These are phyloP conservation scores for Camponotus pennsylvanicus DNA, from an alignment of 1,140 invertebrate genomes.

Conservation along the genomic window DNA sequence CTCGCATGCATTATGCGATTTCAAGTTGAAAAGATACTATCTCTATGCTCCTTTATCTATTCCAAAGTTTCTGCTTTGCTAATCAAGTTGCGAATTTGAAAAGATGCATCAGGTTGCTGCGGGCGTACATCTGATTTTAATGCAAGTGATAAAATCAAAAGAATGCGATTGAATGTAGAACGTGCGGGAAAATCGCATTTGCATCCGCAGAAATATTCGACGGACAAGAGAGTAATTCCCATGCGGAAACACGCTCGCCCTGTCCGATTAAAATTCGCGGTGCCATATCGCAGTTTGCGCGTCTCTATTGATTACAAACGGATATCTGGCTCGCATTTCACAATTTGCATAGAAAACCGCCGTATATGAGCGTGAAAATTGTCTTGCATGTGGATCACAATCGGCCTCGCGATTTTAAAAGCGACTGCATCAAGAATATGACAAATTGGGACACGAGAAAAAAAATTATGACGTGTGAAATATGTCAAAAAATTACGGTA, in stretches of 20 bases:
- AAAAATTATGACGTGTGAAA: neutral
- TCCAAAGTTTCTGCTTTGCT: conserved; percentile 8
- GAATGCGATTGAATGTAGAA: conserved; percentile 8
- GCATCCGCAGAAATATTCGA: conserved; percentile 11
- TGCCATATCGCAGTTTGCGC: conserved; percentile 27
- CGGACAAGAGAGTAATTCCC: conserved; percentile 29
- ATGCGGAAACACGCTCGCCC: conserved; percentile 45
- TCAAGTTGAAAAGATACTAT: neutral
- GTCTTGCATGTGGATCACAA: conserved; percentile 30
- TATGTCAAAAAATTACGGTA: neutral
- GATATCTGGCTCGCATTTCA: conserved; percentile 49
- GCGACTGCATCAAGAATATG: neutral
- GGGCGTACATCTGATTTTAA: conserved; percentile 20
- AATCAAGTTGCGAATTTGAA: conserved; percentile 24
- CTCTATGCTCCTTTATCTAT: neutral
- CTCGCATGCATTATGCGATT: neutral
- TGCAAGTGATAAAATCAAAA: neutral
- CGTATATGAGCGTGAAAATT: neutral
- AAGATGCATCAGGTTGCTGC: conserved; percentile 37
- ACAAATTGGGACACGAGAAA: neutral
- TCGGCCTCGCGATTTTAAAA: conserved; percentile 17
- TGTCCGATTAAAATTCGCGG: conserved; percentile 65
- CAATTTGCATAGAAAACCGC: conserved; percentile 2
- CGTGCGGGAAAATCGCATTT: conserved; percentile 44
- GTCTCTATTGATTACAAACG: conserved; percentile 34